Base-by-base conservation (phyloP, 2,888 invertebrate species). In the Aspidiotus rigidus region DNA sequence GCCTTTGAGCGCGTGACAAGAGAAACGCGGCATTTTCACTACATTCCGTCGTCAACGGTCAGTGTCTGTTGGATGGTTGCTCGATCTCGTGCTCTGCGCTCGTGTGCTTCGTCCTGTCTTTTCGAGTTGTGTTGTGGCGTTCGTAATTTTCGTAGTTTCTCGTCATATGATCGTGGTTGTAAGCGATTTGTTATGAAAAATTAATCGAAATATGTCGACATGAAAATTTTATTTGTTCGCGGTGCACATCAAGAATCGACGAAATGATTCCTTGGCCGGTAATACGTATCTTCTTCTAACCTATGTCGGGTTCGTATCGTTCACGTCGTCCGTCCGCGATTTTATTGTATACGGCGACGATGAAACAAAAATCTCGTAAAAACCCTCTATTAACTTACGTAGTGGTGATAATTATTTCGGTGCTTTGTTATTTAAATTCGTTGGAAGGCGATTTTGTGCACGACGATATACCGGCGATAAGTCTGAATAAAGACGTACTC, bases 391-490 rank as follows among this genome's bases (percentile, higher is more conserved):
- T 66, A 55, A 72, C 57, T 41, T 73, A 73, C 63, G 61, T 44
- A 53, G 17, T 69, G 44, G 71, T 71, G 55, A 49, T 69, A n/a
- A 69, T 62, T 55, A 69, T 71, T 11, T 87, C 88, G 16, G 80
- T 86, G 17, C 79, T 84, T 62, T 85, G 86, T 73, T 90, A 89
- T 78, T 80, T 85, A 59, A 89, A 89, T 78, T 87, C 88, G 69
- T 80, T 90, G 73, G 81, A 81, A 73, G 89, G 90, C 61, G 90
- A 91, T 77, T 90, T 92, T 77, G 90, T 93, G 72, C 92, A 93
- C 80, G 92, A 92, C 77, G 92, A 93, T 77, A 85, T 91, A 73
- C 90, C 89, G 70, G 92, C 91, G 49, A 86, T 92, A 74, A 86
- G 86, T 76, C 82, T 86, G 72, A 93, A 92, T 78, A 83, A 84